Evolutionary conservation across 2,113 vertebrate genomes (phyloP).

Genomic region (Proteles cristata): DNA sequence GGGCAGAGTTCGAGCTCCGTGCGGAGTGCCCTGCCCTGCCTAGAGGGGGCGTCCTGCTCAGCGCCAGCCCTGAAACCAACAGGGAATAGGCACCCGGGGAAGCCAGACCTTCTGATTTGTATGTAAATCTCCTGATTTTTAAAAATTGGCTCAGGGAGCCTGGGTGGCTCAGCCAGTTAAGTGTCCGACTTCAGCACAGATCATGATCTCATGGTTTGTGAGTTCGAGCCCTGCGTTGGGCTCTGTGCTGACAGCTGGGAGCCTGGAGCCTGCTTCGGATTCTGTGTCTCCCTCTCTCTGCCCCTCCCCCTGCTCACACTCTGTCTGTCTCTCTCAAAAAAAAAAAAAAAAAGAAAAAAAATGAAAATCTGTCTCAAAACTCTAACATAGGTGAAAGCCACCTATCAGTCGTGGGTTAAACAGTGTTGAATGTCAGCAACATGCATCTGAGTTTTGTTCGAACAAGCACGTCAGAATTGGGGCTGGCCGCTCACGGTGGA

Average conservation of each 20-base stretch:
- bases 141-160: neutral
- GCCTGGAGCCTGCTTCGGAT: too few species aligned
- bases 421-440: rapidly evolving
- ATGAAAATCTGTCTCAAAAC: neutral
- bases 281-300: too few species aligned
- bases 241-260: too few species aligned
- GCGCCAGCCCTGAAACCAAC: rapidly evolving
- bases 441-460: rapidly evolving
- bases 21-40: neutral
- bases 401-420: rapidly evolving
- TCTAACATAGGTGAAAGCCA: neutral
- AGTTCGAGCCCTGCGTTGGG: too few species aligned
- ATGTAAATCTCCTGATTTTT: neutral
- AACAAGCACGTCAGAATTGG: rapidly evolving
- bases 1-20: neutral
- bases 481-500: rapidly evolving
- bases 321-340: too few species aligned
- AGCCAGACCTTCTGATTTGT: neutral
- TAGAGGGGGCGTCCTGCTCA: neutral
- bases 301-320: too few species aligned
- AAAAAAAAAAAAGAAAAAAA: too few species aligned
- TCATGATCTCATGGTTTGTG: too few species aligned
- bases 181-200: too few species aligned
- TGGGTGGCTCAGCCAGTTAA: too few species aligned
- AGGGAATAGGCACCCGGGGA: rapidly evolving